Percentiles rank a stretch among this genome's conserved stretches.
Evolutionary conservation across 2,888 invertebrate genomes (phyloP).

Genomic region (Nomada ruficornis): DNA sequence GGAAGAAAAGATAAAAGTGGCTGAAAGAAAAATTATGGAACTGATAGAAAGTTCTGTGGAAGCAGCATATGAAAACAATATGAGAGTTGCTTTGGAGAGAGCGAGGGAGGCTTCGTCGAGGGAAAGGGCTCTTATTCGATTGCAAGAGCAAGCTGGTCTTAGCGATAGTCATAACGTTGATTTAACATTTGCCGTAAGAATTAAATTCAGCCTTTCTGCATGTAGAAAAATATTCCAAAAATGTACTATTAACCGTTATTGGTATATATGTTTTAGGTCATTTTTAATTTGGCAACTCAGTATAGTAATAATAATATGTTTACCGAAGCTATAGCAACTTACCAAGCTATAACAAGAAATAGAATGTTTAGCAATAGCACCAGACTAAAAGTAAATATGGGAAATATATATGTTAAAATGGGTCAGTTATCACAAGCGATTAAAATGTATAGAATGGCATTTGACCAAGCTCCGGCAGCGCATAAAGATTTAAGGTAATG

Average conservation of each 20-base stretch:
- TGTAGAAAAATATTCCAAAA: background rate
- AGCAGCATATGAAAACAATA: slow-evolving; percentile 88
- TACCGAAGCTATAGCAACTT: slow-evolving; percentile 97
- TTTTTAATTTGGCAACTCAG: slow-evolving; percentile 98
- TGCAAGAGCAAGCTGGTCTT: slow-evolving; percentile 96
- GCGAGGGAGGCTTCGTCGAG: slow-evolving; percentile 98
- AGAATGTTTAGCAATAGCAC: slow-evolving; percentile 97
- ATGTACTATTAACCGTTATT: background rate
- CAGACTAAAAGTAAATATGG: slow-evolving; percentile 98
- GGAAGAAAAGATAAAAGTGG: slow-evolving; percentile 95
- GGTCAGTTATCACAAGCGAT: slow-evolving; percentile 97
- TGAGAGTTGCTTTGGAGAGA: slow-evolving; percentile 91
- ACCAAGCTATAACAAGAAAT: slow-evolving; percentile 96
- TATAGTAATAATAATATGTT: slow-evolving; percentile 97
- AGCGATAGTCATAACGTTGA: slow-evolving; percentile 97
- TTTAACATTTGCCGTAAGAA: slow-evolving; percentile 94
- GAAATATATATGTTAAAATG: slow-evolving; percentile 98
- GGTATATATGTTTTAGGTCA: slow-evolving; percentile 87
- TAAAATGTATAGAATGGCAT: slow-evolving; percentile 99
- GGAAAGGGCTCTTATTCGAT: slow-evolving; percentile 94
- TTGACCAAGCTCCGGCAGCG: slow-evolving; percentile 97
- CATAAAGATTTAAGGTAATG: slow-evolving; percentile 95
- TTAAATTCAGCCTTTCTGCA: slow-evolving; percentile 84
- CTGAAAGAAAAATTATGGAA: slow-evolving; percentile 95
- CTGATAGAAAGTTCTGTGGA: slow-evolving; percentile 96